These are phyloP conservation scores for Ptychoptera contaminata DNA, from an alignment of 2,888 invertebrate species.

Conservation along the genomic window DNA sequence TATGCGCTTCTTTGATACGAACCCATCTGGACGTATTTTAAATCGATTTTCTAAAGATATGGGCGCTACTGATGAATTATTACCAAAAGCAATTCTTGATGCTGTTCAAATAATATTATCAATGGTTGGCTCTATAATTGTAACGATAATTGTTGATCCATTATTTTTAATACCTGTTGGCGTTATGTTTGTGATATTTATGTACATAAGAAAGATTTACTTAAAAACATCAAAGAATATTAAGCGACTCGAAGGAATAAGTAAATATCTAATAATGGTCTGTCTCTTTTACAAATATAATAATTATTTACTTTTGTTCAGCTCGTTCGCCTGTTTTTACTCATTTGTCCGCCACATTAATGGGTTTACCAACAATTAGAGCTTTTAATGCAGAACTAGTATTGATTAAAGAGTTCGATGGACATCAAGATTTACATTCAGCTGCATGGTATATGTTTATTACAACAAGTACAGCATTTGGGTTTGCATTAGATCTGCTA, in stretches of 20 bases:
- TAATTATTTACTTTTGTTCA: constrained; percentile 21
- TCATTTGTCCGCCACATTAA: constrained; percentile 56
- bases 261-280: constrained; percentile 28
- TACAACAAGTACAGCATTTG: constrained; percentile 44
- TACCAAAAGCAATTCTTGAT: constrained; percentile 53
- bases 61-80: constrained; percentile 60
- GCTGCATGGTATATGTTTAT: constrained; percentile 51
- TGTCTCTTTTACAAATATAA: neutral
- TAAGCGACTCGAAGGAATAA: constrained; percentile 45
- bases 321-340: constrained; percentile 69
- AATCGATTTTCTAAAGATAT: constrained; percentile 73
- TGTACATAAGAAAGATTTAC: constrained; percentile 43
- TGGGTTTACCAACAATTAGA: constrained; percentile 59
- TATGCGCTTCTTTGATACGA: constrained; percentile 67
- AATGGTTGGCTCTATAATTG: constrained; percentile 39
- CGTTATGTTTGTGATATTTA: constrained; percentile 39
- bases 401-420: constrained; percentile 44
- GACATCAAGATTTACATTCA: constrained; percentile 44
- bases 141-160: constrained; percentile 45
- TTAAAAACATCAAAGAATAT: constrained; percentile 52
- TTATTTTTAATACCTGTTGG: constrained; percentile 41
- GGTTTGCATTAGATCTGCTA: constrained; percentile 46
- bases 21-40: constrained; percentile 65
- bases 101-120: constrained; percentile 36
- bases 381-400: constrained; percentile 48